Conservation (phyloP, 2,113 vertebrate species). For the Clarias batrachus region DNA sequence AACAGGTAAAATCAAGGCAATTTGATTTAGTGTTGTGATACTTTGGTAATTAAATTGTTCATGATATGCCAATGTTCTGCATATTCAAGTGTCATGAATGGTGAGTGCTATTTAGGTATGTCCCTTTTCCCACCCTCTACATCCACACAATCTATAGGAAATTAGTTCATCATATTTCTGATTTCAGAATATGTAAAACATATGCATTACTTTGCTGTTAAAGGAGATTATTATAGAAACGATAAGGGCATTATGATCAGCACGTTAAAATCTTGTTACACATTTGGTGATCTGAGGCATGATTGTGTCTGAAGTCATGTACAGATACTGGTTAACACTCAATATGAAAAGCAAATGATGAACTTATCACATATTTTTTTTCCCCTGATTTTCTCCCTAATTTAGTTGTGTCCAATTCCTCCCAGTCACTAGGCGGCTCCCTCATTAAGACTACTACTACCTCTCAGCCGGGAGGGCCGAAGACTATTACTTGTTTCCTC, state of each 20-base stretch:
- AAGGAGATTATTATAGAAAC: not conserved
- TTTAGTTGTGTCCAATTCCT: no score
- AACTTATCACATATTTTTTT: not conserved
- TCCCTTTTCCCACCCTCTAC: not conserved
- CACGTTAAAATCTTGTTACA: not conserved
- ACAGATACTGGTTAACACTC: not conserved
- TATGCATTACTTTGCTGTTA: not conserved
- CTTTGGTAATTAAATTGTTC: conserved; percentile 1
- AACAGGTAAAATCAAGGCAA: not conserved
- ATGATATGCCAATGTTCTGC: not conserved
- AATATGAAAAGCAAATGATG: not conserved
- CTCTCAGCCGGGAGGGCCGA: no score
- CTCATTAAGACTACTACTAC: no score
- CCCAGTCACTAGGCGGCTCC: no score
- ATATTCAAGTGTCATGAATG: not conserved
- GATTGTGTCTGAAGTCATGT: not conserved
- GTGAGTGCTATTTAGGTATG: not conserved
- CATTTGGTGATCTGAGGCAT: not conserved
- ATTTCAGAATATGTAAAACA: conserved; percentile 21
- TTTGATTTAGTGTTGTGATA: not conserved
- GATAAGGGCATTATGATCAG: not conserved
- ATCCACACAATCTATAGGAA: not conserved
- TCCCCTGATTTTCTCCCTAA: no score
- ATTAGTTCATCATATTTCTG: not conserved
- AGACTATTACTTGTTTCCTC: no score